Base-by-base conservation (phyloP, 1,140 invertebrate genomes). In the Rhynchophorus ferrugineus region DNA sequence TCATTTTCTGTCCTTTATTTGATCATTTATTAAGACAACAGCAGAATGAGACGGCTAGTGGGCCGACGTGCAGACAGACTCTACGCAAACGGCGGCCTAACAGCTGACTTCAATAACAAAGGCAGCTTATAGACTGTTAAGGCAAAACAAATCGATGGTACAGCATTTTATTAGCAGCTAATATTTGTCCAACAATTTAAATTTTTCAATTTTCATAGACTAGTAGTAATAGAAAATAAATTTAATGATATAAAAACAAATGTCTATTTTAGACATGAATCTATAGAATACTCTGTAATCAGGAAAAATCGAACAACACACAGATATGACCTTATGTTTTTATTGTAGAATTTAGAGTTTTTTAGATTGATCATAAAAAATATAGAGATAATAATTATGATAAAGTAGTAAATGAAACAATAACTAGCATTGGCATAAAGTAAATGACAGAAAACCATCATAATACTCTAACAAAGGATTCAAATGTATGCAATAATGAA, bases 91-190 rank as follows among this genome's bases (percentile, higher is more conserved):
- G n/a, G 11, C 47, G 37, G 34, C 35, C 24, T 35, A 59, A 59
- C 58, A 59, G 58, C 58, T 59, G 58, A 59, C 58, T 59, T 49
- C 54, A 49, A 59, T 54, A 59, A 59, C 58, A 59, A 59, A 59
- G 56, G 43, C 45, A 6, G 13, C 39, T 33, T 43, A 33, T 33
- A 16, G 29, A 8, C 19, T 18, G 3, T 9, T 17, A 7, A 44
- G 14, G 33, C 16, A 48, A 35, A 33, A 37, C 21, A 29, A 33
- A 53, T 47, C 44, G 37, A 47, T 53, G n/a, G n/a, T 16, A 19
- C 18, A 11, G 24, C 13, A 38, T 19, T 38, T 35, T 45, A 44
- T 33, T 36, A 52, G 3, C 22, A 38, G 14, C n/a, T 36, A 52
- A n/a, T 5, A 52, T 13, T 29, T 34, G 5, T 11, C 5, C 5